Evolutionary conservation across 2,888 invertebrate species (phyloP).

Genomic region (Phortica magna): DNA sequence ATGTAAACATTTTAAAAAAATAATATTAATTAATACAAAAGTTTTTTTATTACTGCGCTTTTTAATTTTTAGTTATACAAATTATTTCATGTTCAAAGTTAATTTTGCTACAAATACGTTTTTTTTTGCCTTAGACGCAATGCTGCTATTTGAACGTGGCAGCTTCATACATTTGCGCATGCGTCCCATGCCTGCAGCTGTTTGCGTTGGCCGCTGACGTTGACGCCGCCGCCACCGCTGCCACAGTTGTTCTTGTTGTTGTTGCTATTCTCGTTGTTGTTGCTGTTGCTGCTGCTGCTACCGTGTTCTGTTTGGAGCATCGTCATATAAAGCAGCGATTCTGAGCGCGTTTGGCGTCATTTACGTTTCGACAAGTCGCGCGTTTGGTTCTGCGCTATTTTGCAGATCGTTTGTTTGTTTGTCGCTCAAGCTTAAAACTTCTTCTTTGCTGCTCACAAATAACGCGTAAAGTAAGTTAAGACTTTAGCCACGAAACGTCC

Average conservation of each 20-base stretch:
- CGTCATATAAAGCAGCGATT: constrained; percentile 61
- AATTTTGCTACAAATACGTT: too few relatives aligned
- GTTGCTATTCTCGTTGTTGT: constrained; percentile 34
- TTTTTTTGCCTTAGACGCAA: too few relatives aligned
- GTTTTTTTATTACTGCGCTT: too few relatives aligned
- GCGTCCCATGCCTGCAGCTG: constrained; percentile 48
- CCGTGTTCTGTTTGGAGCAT: constrained; percentile 24
- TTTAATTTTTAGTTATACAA: too few relatives aligned
- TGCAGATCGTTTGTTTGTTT: not conserved
- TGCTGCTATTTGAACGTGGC: too few relatives aligned
- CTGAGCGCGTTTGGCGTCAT: constrained; percentile 55
- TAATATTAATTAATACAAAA: too few relatives aligned
- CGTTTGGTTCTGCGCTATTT: constrained; percentile 39
- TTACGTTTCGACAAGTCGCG: constrained; percentile 52
- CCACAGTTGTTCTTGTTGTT: not conserved
- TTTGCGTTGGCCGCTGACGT: constrained; percentile 41
- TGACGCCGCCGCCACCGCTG: too few relatives aligned
- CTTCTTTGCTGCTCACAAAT: not conserved
- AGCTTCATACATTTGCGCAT: constrained; percentile 13
- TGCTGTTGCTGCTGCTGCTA: constrained; percentile 41
- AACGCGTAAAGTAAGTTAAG: not conserved
- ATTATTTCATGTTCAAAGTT: too few relatives aligned
- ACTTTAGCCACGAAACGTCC: too few relatives aligned
- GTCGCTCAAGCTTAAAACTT: not conserved
- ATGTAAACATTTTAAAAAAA: too few relatives aligned